These are phyloP conservation scores for Cryptus armator DNA, from an alignment of 2,888 invertebrate species.

Conservation along the genomic window DNA sequence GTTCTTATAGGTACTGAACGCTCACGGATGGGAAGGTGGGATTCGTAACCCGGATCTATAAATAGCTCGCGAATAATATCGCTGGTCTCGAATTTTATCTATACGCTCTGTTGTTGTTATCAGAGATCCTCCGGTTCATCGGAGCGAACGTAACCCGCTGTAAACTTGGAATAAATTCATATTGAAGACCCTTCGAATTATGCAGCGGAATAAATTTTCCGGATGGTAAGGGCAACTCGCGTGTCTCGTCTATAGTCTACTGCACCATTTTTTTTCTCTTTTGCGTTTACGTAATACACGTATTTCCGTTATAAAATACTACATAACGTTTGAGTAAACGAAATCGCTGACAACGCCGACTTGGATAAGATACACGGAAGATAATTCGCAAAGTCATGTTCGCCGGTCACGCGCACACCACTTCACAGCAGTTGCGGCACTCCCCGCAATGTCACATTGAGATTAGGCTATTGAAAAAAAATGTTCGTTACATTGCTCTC, in stretches of 20 bases:
- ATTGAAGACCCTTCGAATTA: not conserved
- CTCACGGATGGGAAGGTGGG: constrained; percentile 3
- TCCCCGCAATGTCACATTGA: not conserved
- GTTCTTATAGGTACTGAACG: constrained; percentile 10
- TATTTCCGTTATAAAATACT: not conserved
- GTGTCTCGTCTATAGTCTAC: not conserved
- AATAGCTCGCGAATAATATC: constrained; percentile 1
- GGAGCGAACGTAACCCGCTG: not conserved
- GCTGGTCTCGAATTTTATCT: not conserved
- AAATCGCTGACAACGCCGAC: not conserved
- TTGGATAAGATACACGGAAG: not conserved
- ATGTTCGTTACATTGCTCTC: not conserved
- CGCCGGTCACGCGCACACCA: not conserved
- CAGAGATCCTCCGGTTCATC: not conserved
- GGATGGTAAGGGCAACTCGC: not conserved
- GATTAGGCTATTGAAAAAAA: not conserved
- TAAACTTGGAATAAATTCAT: not conserved
- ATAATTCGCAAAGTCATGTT: not conserved
- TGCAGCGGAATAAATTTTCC: not conserved
- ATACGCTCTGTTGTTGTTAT: not conserved
- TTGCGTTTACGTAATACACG: not conserved
- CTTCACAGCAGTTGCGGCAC: not conserved
- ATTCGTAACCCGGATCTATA: not conserved
- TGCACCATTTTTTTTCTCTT: not conserved
- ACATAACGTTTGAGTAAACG: not conserved